Evolutionary conservation across 2,888 invertebrate species (phyloP).

Genomic region (Anticlea derivata): DNA sequence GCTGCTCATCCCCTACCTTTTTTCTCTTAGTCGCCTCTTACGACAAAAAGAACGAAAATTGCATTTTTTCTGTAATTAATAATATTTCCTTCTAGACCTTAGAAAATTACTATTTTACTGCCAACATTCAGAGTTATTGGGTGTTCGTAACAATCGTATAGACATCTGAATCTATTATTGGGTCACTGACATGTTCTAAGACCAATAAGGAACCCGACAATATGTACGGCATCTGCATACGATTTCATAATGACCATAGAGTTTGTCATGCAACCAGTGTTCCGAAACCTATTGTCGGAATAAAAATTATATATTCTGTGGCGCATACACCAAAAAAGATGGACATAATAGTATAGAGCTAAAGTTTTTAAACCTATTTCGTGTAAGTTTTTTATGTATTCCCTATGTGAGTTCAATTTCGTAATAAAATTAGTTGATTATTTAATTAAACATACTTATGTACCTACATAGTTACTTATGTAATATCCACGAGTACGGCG

Average conservation of each 20-base stretch:
- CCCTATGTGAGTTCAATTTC: too few relatives aligned
- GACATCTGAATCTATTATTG: conserved; percentile 30
- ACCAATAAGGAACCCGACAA: conserved; percentile 37
- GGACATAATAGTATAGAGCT: neutral
- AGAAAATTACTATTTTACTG: neutral
- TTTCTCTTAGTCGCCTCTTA: too few relatives aligned
- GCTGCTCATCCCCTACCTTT: too few relatives aligned
- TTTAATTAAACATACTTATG: too few relatives aligned
- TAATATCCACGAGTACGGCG: too few relatives aligned
- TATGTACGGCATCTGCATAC: conserved; percentile 36
- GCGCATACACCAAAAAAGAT: conserved; percentile 39
- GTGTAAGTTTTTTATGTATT: too few relatives aligned
- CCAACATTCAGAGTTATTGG: conserved; percentile 2
- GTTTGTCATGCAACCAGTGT: conserved; percentile 51
- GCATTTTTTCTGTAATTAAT: too few relatives aligned
- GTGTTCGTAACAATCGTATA: neutral
- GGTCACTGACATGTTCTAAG: conserved; percentile 30
- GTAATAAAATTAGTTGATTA: too few relatives aligned
- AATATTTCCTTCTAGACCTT: too few relatives aligned
- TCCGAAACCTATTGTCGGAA: conserved; percentile 44
- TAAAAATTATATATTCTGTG: conserved; percentile 49
- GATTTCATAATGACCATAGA: conserved; percentile 23
- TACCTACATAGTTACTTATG: too few relatives aligned
- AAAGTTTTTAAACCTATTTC: neutral
- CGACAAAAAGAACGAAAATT: too few relatives aligned